A percentile compares a stretch with the other conserved stretches of the same genome.
Conservation (phyloP, 2,797 vertebrate genomes). For the Rhadinocentrus ornatus region DNA sequence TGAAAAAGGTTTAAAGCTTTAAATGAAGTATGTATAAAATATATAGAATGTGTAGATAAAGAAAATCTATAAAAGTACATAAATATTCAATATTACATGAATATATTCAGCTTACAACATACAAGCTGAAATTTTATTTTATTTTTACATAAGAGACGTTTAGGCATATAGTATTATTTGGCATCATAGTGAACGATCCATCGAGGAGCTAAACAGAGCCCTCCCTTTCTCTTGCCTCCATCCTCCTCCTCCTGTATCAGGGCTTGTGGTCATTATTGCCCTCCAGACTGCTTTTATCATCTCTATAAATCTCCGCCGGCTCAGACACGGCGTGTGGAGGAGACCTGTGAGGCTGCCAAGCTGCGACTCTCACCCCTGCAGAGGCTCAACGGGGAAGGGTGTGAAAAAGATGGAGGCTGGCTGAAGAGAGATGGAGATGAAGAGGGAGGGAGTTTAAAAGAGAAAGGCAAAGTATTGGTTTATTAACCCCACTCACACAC, state of each 20-base stretch:
- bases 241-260: conserved; percentile 41
- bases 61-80: background rate
- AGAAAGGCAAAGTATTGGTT: conserved; percentile 21
- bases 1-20: no score
- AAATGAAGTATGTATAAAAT: background rate
- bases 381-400: conserved; percentile 19
- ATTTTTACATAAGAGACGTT: conserved; percentile 21
- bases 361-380: conserved; percentile 58
- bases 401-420: conserved; percentile 31
- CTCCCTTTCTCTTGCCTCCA: conserved; percentile 5
- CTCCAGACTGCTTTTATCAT: conserved; percentile 79
- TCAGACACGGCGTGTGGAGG: conserved; percentile 73
- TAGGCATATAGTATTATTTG: no score
- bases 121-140: conserved; percentile 23
- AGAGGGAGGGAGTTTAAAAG: conserved; percentile 25
- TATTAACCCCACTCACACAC: background rate
- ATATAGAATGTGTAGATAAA: background rate
- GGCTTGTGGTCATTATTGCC: conserved; percentile 73
- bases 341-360: conserved; percentile 65
- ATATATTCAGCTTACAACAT: background rate
- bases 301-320: conserved; percentile 77
- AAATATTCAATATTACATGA: background rate
- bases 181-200: conserved; percentile 18
- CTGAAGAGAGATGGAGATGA: background rate
- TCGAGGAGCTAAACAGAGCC: conserved; percentile 33